Evolutionary conservation across 2,888 invertebrate genomes (phyloP), one percentile per base, ranked within the genome.

Genomic region (Unio pictorum): DNA sequence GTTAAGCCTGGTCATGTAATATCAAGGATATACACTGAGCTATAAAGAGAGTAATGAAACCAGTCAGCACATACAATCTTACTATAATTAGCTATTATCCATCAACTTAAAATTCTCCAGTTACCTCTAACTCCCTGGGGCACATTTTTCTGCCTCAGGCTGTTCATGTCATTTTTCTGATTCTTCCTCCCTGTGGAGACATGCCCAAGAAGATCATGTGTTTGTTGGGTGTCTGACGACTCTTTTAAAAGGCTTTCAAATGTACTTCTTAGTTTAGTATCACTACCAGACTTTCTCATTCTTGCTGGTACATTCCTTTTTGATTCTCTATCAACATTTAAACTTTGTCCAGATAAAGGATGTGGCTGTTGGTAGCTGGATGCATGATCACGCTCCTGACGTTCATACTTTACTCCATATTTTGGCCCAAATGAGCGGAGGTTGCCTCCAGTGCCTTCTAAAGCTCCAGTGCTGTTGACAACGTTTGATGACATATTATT

Each of bases 171-270:
- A 66, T 66, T 66, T 57, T 66, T 66, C 15, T 34, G 23, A n/a
- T 57, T 30, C 26, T 66, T 66, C 34, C 34, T 58, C 58, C 30
- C 34, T 28, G 65, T 59, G 34, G 28, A 34, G 20, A 66, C 45
- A 74, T 76, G 70, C 58, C 68, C 76, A 18, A 76, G 64, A 1
- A 76, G 68, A 59, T 76, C 76, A 64, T 75, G 73, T 34, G 71
- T 62, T 3, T 71, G 63, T 30, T 11, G 45, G 15, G 61, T 55
- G 26, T 72, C 68, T 45, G 60, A 58, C 28, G 66, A 17, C 18
- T 74, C 74, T 58, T 64, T 67, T 34, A 81, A 63, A 34, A 81
- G 67, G 61, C 66, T 71, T 34, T 79, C 68, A 18, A 81, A 58
- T 1, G 78, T 76, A 60, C 67, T 67, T 26, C 74, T 69, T 15